Evolutionary conservation across 37 sponge, comb jelly and placozoan species (phyloP).

Genomic region (Ianthella basta): DNA sequence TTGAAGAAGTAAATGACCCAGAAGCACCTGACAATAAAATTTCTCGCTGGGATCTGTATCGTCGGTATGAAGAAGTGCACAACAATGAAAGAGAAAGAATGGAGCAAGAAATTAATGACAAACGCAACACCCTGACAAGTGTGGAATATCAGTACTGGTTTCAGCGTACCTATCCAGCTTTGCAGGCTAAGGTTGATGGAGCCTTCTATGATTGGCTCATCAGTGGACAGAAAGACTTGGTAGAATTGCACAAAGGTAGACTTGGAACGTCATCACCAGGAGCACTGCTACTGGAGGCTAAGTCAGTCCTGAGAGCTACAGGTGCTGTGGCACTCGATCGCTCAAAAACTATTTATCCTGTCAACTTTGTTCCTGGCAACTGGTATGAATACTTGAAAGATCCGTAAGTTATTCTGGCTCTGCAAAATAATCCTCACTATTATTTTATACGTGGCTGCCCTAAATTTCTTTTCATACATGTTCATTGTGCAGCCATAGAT

Average conservation of each 20-base stretch:
- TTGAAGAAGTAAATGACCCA: slow-evolving; percentile 45
- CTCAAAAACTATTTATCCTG: slow-evolving; percentile 61
- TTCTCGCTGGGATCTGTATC: slow-evolving; percentile 45
- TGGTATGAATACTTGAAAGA: slow-evolving; percentile 62
- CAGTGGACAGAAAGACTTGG: slow-evolving; percentile 58
- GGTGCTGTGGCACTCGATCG: slow-evolving; percentile 57
- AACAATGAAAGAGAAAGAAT: slow-evolving; percentile 45
- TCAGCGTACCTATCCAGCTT: slow-evolving; percentile 48
- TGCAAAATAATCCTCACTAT: neutral
- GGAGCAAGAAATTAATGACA: slow-evolving; percentile 49
- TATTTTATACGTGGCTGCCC: neutral
- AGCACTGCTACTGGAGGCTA: slow-evolving; percentile 36
- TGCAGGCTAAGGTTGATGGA: slow-evolving; percentile 52
- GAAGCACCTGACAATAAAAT: slow-evolving; percentile 2
- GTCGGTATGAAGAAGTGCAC: slow-evolving; percentile 38
- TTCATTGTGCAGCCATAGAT: neutral
- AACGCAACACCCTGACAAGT: neutral
- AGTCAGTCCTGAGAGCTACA: slow-evolving; percentile 48
- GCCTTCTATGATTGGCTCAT: slow-evolving; percentile 64
- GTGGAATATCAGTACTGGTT: slow-evolving; percentile 66
- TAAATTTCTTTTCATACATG: neutral
- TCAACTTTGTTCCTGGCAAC: slow-evolving; percentile 56
- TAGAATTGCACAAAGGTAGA: slow-evolving; percentile 40
- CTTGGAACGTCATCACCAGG: slow-evolving; percentile 42
- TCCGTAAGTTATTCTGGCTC: slow-evolving; percentile 1